Evolutionary conservation across 2,797 vertebrate genomes (phyloP).

Genomic region (Dallia pectoralis): DNA sequence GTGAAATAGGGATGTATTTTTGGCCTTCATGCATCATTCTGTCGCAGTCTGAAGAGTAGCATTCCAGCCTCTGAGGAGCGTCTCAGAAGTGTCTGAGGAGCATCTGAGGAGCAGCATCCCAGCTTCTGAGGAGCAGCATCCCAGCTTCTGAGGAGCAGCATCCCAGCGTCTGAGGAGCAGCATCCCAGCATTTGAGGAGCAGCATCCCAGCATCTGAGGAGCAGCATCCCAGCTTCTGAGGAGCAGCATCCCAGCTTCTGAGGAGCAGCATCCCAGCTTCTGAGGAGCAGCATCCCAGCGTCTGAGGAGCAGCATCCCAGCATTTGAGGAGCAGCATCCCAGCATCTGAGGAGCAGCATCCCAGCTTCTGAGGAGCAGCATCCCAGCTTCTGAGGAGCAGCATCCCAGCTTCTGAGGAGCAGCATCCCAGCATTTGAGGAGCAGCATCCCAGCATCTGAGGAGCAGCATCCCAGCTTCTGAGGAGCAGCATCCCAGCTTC

Average conservation of each 20-base stretch:
- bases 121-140: slow-evolving; percentile 17
- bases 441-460: no score
- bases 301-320: slow-evolving; percentile 25
- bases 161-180: slow-evolving; percentile 33
- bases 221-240: slow-evolving; percentile 33
- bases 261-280: no score
- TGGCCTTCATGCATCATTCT: slow-evolving; percentile 60
- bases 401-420: slow-evolving; percentile 35
- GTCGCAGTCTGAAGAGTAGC: slow-evolving; percentile 57
- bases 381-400: no score
- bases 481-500: slow-evolving; percentile 30
- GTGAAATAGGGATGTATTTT: slow-evolving; percentile 65
- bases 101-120: slow-evolving; percentile 28
- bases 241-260: slow-evolving; percentile 20
- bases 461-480: no score
- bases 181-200: no score
- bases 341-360: slow-evolving; percentile 37
- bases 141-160: slow-evolving; percentile 35
- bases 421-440: slow-evolving; percentile 23
- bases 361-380: no score
- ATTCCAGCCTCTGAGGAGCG: slow-evolving; percentile 32
- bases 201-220: no score
- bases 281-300: no score
- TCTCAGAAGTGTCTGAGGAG: no score
- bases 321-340: slow-evolving; percentile 35